Evolutionary conservation across 2,113 vertebrate genomes (phyloP), one percentile per base, ranked within the genome.

Genomic region (Calonectris borealis): DNA sequence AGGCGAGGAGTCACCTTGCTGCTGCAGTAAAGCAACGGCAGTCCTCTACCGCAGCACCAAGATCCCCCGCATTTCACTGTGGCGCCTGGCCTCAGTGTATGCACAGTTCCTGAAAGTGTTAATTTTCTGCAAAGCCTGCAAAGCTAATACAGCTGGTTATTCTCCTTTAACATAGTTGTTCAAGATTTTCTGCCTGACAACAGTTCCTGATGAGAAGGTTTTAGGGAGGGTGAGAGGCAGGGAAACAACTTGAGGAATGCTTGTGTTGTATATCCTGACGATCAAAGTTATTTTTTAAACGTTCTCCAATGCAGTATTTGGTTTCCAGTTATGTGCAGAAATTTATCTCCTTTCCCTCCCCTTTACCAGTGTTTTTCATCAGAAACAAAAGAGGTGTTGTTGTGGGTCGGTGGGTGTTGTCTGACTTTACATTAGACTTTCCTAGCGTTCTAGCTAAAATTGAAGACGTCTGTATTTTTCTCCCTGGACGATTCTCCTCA

Each of bases 11-110:
- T 57, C 85, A 44, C 72, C 57, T 42, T 13, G 20, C 77, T 54
- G 52, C 92, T 38, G 79, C 70, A 27, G 61, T 25, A 8, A 34
- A 31, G 36, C 40, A 16, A 6, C 79, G 42, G 31, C 7, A 1
- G 34, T 38, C 34, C 34, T 49, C 62, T 6, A 0, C 14, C n/a
- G 7, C 44, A 6, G 66, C 8, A 2, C 20, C 57, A 3, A 6
- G 24, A 49, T 9, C 14, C 42, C 58, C 12, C 1, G 0, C 31
- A 1, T n/a, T 49, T n/a, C 26, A 6, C 42, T 14, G 0, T 2
- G 18, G 31, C 48, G 40, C 38, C 75, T 19, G 48, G 29, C 44
- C 42, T 12, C 16, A 1, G 20, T 3, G 6, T 6, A 1, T 5
- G 9, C 3, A 2, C 3, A 3, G 36, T 11, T 72, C 36, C 58